Conservation (phyloP, 2,797 vertebrate species). For the Morelia viridis region DNA sequence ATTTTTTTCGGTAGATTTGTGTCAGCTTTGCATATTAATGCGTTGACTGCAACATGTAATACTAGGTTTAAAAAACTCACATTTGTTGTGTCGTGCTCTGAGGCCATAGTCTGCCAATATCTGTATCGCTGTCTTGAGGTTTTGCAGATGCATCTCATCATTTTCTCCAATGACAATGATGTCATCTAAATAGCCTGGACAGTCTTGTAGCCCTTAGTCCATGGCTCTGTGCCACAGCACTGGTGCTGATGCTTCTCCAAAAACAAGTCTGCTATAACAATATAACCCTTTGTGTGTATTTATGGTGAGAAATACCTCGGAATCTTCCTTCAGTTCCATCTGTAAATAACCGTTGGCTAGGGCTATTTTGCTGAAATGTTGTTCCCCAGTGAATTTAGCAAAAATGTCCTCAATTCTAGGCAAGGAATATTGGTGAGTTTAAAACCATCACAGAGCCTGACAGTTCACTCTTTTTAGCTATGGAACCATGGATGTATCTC, state of each 20-base stretch:
- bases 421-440: not conserved
- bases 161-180: not conserved
- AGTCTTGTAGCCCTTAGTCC: not conserved
- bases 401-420: not conserved
- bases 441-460: not conserved
- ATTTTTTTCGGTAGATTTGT: not conserved
- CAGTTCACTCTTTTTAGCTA: not conserved
- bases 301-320: not conserved
- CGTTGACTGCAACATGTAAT: not conserved
- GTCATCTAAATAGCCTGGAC: not conserved
- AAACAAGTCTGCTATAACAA: not conserved
- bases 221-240: not conserved
- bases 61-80: not conserved
- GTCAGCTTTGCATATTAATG: not conserved
- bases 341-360: not conserved
- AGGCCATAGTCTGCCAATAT: not conserved
- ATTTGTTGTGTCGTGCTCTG: not conserved
- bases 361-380: not conserved
- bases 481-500: not conserved
- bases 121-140: not conserved
- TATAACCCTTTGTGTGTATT: not conserved
- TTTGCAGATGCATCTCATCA: not conserved
- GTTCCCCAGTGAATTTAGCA: not conserved
- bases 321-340: not conserved
- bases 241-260: not conserved